A percentile compares a stretch with the other conserved stretches of the same genome.
Conservation (phyloP, 2,797 vertebrate genomes). For the Neopelma chrysocephalum region DNA sequence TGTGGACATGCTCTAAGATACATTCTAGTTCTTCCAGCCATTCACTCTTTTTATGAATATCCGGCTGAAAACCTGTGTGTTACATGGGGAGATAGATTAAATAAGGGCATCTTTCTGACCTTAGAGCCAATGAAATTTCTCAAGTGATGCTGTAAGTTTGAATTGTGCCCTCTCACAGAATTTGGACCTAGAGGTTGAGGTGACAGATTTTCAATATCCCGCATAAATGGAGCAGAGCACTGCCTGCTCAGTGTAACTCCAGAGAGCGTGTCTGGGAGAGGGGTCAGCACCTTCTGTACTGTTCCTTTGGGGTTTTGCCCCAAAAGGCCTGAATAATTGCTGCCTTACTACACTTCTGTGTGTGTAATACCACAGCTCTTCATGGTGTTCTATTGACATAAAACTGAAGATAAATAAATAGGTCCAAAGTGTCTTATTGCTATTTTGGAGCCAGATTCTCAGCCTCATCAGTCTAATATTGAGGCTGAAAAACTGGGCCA, state of each 20-base stretch:
- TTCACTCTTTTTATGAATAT: background rate
- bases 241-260: background rate
- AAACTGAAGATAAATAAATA: background rate
- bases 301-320: background rate
- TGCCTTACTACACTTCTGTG: slow-evolving; percentile 40
- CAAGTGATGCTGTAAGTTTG: fast-evolving
- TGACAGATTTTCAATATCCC: background rate
- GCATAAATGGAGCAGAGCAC: fast-evolving
- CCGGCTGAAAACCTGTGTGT: background rate
- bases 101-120: background rate
- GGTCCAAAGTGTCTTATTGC: slow-evolving; percentile 31
- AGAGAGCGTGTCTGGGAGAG: background rate
- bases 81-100: background rate
- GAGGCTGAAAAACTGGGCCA: background rate
- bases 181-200: background rate
- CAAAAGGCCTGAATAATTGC: background rate
- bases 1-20: background rate
- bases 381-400: background rate
- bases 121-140: background rate
- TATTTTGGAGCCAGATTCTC: background rate
- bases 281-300: background rate
- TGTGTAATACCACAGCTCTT: background rate
- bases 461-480: background rate
- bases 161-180: background rate
- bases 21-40: background rate